Evolutionary conservation across 2,113 vertebrate species (phyloP), one percentile per base, ranked within the genome.

Genomic region (Hoplias malabaricus): DNA sequence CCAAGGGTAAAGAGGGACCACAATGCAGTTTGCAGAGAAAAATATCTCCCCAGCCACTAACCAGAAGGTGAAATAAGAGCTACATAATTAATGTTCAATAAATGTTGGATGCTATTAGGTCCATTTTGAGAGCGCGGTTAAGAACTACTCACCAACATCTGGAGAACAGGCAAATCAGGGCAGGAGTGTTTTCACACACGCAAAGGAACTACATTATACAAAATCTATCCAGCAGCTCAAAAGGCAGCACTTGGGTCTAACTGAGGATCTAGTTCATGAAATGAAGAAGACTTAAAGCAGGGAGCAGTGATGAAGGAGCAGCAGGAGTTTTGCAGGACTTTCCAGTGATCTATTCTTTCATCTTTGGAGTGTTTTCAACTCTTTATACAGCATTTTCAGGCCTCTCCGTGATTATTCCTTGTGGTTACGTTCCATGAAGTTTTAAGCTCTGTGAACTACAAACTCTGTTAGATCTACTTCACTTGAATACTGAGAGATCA

Each of bases 161-260:
- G 21, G 62, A 75, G 40, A 43, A 48, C 19, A 2, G 33, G 54
- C 27, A 38, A 61, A 54, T 36, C 14, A 31, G 48, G 48, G 36
- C n/a, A n/a, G n/a, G n/a, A n/a, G 54, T 54, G 59, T 27, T 8
- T 67, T 72, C 61, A 77, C 77, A 79, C 68, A 70, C 68, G 40
- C 21, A 12, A 36, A 77, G 73, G 38, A 21, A 57, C 65, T 70
- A 75, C 36, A 70, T 65, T 63, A 57, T 69, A 73, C 63, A 63
- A 85, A 79, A 77, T 69, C 65, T 75, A 63, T 77, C 77, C 56
- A 77, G 65, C 74, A 75, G 59, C 73, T 80, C 23, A 29, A 66
- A 73, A 79, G 80, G 83, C 80, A 84, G 77, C 80, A 69, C 72
- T 78, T 68, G 71, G 76, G 57, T 81, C 79, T 76, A 79, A 79